Evolutionary conservation across 2,888 invertebrate species (phyloP).

Genomic region (Thera britannica): DNA sequence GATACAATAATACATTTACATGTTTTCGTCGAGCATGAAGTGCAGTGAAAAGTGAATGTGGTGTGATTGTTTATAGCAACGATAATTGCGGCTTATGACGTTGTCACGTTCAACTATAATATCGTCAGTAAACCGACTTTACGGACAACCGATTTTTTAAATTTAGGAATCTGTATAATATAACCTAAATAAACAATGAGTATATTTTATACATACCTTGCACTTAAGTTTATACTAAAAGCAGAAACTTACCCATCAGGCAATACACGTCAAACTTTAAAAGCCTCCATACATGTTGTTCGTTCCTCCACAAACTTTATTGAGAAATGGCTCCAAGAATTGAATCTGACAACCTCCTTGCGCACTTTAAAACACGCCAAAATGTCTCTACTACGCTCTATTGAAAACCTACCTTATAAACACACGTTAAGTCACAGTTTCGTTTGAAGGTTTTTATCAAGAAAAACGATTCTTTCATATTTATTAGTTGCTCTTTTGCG

Average conservation of each 20-base stretch:
- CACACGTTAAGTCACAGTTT: slow-evolving; percentile 39
- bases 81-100: no score
- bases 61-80: no score
- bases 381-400: slow-evolving; percentile 52
- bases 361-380: slow-evolving; percentile 72
- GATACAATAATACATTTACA: no score
- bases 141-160: no score
- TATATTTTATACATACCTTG: no score
- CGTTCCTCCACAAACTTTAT: slow-evolving; percentile 64
- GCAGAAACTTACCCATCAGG: slow-evolving; percentile 44
- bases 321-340: slow-evolving; percentile 81
- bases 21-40: no score
- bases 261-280: slow-evolving; percentile 75
- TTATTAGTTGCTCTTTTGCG: slow-evolving; percentile 78
- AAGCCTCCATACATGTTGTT: slow-evolving; percentile 70
- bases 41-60: no score
- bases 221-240: slow-evolving; percentile 18
- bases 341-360: slow-evolving; percentile 75
- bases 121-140: no score
- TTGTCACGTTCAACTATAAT: no score
- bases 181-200: no score
- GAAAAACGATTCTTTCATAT: slow-evolving; percentile 68
- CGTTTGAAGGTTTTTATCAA: slow-evolving; percentile 48
- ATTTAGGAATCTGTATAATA: no score
- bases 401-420: slow-evolving; percentile 39